phyloP scores from a whole-genome alignment of 2,797 vertebrate species.

The Coregonus ussuriensis region DNA sequence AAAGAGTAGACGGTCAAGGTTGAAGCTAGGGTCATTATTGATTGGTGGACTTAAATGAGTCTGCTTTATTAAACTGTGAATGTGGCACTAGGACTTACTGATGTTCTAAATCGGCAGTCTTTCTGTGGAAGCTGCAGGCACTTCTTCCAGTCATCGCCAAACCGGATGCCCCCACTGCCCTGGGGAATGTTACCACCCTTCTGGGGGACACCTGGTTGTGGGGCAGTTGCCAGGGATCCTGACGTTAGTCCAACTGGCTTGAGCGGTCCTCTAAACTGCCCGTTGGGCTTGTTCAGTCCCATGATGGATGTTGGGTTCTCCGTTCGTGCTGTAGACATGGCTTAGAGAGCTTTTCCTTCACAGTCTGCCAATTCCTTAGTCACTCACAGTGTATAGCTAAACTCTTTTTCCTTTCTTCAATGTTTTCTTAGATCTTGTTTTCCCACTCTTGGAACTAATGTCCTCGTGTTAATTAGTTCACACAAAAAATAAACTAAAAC shows the following conservation, averaged over 20 bases:
- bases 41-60: not conserved
- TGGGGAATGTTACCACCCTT: slow-evolving; percentile 67
- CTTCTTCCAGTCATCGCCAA: slow-evolving; percentile 81
- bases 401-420: not conserved
- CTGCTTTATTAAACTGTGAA: not conserved
- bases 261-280: slow-evolving; percentile 63
- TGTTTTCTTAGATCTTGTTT: not conserved
- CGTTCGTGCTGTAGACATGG: slow-evolving; percentile 75
- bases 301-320: slow-evolving; percentile 71
- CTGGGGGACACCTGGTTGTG: slow-evolving; percentile 50
- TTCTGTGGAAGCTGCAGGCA: slow-evolving; percentile 74
- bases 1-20: slow-evolving; percentile 9
- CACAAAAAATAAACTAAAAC: slow-evolving; percentile 52
- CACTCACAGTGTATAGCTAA: slow-evolving; percentile 28
- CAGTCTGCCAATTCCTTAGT: slow-evolving; percentile 3
- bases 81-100: slow-evolving; percentile 52
- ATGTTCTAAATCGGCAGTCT: slow-evolving; percentile 73
- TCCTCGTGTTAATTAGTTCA: slow-evolving; percentile 54
- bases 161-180: slow-evolving; percentile 72
- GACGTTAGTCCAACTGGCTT: slow-evolving; percentile 53
- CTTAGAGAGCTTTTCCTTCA: slow-evolving; percentile 28
- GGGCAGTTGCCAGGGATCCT: slow-evolving; percentile 40
- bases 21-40: too few species aligned
- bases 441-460: slow-evolving; percentile 35
- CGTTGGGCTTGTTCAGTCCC: slow-evolving; percentile 72